Evolutionary conservation across 2,113 vertebrate species (phyloP).

Genomic region (Ochotona curzoniae): DNA sequence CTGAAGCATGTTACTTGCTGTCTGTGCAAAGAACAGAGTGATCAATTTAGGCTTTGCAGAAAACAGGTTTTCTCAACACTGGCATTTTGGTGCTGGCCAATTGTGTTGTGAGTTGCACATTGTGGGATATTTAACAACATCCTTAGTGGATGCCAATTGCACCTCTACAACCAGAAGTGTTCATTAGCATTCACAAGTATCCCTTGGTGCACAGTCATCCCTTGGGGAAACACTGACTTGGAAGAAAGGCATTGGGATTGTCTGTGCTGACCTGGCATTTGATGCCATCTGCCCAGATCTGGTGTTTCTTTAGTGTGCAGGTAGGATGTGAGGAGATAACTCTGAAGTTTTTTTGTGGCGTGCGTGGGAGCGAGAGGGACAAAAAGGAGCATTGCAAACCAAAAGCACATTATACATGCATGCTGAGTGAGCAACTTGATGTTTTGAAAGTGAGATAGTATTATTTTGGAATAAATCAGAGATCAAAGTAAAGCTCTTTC

Average conservation of each 20-base stretch:
- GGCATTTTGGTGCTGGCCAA: neutral
- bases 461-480: constrained; percentile 10
- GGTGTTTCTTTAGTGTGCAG: neutral
- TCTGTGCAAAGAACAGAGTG: neutral
- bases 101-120: neutral
- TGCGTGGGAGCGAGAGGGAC: neutral
- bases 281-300: neutral
- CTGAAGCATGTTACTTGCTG: neutral
- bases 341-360: neutral
- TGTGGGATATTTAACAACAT: neutral
- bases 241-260: neutral
- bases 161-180: neutral
- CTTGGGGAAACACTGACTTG: neutral
- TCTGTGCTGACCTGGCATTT: neutral
- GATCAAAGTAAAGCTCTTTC: neutral
- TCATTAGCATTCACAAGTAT: neutral
- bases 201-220: neutral
- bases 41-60: neutral
- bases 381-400: neutral
- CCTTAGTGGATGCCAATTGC: neutral
- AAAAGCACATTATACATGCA: neutral
- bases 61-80: neutral
- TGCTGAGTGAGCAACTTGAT: neutral
- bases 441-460: neutral
- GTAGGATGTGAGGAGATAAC: neutral